Evolutionary conservation across 2,113 vertebrate species (phyloP).

Genomic region (Hymenochirus boettgeri): DNA sequence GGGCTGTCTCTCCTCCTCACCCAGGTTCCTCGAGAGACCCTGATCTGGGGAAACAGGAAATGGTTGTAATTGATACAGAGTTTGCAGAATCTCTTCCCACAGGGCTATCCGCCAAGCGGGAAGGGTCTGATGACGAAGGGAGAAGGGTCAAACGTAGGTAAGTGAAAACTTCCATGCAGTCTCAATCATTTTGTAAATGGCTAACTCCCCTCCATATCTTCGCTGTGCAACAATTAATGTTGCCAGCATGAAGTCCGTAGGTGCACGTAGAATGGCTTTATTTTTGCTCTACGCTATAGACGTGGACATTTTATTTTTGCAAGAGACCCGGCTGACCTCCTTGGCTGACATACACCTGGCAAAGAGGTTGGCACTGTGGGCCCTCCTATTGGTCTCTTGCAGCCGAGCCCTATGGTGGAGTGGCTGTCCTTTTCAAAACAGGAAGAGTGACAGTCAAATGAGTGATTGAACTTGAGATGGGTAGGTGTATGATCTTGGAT

Average conservation of each 20-base stretch:
- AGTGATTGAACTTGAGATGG: neutral
- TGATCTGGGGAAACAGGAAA: no score
- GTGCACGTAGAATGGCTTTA: neutral
- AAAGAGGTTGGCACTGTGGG: neutral
- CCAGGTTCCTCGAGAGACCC: no score
- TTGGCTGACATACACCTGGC: neutral
- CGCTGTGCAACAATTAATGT: no score
- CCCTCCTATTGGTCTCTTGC: neutral
- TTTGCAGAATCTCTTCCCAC: neutral
- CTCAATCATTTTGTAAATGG: neutral
- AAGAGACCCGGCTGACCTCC: neutral
- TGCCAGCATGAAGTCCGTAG: neutral
- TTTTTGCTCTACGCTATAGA: neutral
- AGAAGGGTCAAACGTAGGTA: neutral
- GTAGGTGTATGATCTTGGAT: neutral
- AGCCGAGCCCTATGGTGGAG: conserved; percentile 1
- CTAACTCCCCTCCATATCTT: no score
- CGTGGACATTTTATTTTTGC: no score
- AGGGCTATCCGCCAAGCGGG: neutral
- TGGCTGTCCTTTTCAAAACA: neutral
- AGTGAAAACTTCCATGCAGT: neutral
- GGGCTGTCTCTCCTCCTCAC: no score
- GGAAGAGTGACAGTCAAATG: neutral
- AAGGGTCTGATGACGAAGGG: neutral
- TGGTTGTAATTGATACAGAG: neutral